Conservation (phyloP, 2,797 vertebrate genomes). For the Hylomyscus alleni region DNA sequence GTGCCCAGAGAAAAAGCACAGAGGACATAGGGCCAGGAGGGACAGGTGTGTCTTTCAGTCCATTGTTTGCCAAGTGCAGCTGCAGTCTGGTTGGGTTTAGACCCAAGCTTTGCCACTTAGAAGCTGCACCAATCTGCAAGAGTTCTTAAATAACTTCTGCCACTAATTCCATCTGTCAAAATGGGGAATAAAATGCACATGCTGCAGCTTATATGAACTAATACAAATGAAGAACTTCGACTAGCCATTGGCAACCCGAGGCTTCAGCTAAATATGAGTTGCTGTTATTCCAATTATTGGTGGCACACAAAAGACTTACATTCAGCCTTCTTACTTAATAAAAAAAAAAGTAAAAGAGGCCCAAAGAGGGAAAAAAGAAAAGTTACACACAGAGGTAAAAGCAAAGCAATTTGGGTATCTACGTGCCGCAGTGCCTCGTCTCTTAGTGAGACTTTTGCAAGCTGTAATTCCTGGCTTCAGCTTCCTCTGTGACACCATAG, state of each 20-base stretch:
- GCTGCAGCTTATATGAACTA: neutral
- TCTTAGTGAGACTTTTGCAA: neutral
- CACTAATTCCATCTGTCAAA: neutral
- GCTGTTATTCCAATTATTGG: neutral
- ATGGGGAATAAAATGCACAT: neutral
- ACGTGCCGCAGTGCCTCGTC: neutral
- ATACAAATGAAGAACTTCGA: neutral
- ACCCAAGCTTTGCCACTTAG: neutral
- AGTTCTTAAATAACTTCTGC: neutral
- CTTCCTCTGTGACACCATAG: neutral
- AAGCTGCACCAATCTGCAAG: neutral
- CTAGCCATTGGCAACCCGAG: neutral
- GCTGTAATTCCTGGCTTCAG: neutral
- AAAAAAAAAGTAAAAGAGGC: neutral
- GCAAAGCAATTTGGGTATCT: neutral
- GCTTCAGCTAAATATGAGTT: constrained; percentile 5
- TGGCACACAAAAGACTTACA: neutral
- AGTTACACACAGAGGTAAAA: neutral
- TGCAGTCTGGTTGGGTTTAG: neutral
- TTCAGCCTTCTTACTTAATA: neutral
- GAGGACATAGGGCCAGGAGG: neutral
- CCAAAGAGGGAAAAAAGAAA: neutral
- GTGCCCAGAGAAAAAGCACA: neutral
- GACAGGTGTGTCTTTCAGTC: neutral
- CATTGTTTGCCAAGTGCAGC: neutral